Conservation (phyloP, 2,888 invertebrate genomes). For the Hybos culiciformis region DNA sequence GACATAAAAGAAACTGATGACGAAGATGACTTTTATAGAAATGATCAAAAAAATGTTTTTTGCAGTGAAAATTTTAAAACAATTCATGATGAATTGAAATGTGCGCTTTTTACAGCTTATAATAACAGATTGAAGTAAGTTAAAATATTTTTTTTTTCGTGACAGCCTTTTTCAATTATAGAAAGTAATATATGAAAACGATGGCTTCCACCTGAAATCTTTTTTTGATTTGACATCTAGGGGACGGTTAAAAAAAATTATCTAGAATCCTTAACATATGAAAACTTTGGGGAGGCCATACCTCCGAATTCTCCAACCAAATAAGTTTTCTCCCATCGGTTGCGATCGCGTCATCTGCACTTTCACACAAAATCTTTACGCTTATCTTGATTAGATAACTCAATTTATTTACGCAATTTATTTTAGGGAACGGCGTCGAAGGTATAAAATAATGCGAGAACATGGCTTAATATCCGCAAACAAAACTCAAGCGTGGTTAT, state of each 20-base stretch:
- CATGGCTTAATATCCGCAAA: slow-evolving; percentile 69
- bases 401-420: too few relatives aligned
- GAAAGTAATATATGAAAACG: not conserved
- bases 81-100: slow-evolving; percentile 49
- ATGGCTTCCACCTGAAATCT: too few relatives aligned
- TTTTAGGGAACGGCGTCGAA: slow-evolving; percentile 49
- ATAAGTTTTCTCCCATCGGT: too few relatives aligned
- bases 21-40: slow-evolving; percentile 34
- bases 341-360: too few relatives aligned
- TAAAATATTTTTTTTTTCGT: not conserved
- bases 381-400: too few relatives aligned
- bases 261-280: too few relatives aligned
- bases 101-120: slow-evolving; percentile 57
- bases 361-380: too few relatives aligned
- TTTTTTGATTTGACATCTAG: too few relatives aligned
- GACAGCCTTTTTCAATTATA: slow-evolving; percentile 1
- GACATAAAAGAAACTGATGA: slow-evolving; percentile 23
- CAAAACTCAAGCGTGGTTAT: slow-evolving; percentile 53
- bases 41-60: slow-evolving; percentile 29
- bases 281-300: too few relatives aligned
- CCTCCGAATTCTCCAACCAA: too few relatives aligned
- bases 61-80: slow-evolving; percentile 27
- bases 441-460: slow-evolving; percentile 56
- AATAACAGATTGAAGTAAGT: slow-evolving; percentile 50
- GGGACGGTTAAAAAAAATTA: too few relatives aligned